phyloP scores from a whole-genome alignment of 30 jellyfish, hydroid and myxozoan species.

The Chironex yamaguchii region DNA sequence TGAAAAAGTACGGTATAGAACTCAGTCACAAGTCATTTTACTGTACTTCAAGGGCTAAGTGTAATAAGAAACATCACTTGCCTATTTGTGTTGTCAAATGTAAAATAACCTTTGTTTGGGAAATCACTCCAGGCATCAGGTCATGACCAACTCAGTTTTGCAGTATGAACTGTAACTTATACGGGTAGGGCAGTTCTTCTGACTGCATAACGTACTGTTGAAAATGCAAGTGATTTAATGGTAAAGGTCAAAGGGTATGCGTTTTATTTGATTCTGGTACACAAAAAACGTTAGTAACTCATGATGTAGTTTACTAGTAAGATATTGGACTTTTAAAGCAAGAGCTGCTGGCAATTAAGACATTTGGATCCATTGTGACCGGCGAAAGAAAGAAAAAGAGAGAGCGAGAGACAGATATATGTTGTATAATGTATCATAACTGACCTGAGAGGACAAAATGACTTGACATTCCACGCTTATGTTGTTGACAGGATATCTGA shows the following conservation, averaged over 20 bases:
- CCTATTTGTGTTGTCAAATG: background rate
- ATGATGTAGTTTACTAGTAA: no score
- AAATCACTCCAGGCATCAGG: no score
- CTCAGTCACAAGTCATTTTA: background rate
- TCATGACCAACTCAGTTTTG: no score
- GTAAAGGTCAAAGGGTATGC: background rate
- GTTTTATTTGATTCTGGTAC: no score
- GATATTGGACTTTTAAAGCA: no score
- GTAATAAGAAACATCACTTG: slow-evolving; percentile 1
- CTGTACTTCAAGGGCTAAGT: background rate
- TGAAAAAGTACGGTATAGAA: background rate
- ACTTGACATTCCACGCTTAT: background rate
- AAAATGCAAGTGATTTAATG: background rate
- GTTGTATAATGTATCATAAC: background rate
- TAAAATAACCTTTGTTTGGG: no score
- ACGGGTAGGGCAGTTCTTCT: slow-evolving; percentile 33
- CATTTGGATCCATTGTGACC: background rate
- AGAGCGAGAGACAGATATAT: no score
- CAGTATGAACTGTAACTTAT: background rate
- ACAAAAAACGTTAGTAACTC: no score
- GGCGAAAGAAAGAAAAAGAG: background rate
- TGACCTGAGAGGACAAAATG: background rate
- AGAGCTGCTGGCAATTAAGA: background rate
- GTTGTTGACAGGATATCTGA: slow-evolving; percentile 11
- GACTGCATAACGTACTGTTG: slow-evolving; percentile 4